A percentile compares a stretch with the other conserved stretches of the same genome.
These are phyloP conservation scores for Anabacerthia variegaticeps DNA, from an alignment of 2,797 vertebrate species.

Conservation along the genomic window DNA sequence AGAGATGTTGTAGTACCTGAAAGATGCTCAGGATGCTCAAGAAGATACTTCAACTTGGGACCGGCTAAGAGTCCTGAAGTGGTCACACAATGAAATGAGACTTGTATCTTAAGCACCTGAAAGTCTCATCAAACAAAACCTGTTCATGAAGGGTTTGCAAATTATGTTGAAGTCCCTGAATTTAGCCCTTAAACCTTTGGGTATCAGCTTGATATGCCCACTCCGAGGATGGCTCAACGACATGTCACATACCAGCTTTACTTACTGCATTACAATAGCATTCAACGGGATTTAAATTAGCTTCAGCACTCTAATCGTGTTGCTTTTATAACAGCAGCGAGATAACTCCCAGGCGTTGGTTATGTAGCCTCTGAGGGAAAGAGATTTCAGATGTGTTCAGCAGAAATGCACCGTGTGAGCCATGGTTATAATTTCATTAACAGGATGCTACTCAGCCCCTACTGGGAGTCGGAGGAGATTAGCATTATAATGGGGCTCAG, in stretches of 20 bases:
- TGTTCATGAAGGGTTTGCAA: neutral
- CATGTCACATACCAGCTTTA: neutral
- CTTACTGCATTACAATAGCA: slow-evolving; percentile 13
- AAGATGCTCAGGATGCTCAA: neutral
- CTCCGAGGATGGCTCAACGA: neutral
- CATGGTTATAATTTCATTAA: slow-evolving; percentile 60
- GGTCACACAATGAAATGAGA: neutral
- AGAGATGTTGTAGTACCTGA: neutral
- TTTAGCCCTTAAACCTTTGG: neutral
- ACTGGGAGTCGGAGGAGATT: neutral
- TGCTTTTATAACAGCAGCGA: slow-evolving; percentile 1
- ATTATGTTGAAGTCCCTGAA: neutral
- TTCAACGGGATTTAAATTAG: slow-evolving; percentile 40
- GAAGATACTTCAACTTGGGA: neutral
- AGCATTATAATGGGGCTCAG: neutral
- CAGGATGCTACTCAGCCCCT: neutral
- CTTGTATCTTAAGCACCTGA: neutral
- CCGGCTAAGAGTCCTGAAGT: neutral
- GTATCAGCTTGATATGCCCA: neutral
- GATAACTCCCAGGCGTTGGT: slow-evolving; percentile 15
- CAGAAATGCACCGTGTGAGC: slow-evolving; percentile 31
- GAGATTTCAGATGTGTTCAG: slow-evolving; percentile 39
- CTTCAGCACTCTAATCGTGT: slow-evolving; percentile 17
- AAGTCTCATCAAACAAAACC: neutral
- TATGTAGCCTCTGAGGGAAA: slow-evolving; percentile 27